Base-by-base conservation (phyloP, 2,797 vertebrate genomes). In the Oreonectes daqikongensis region DNA sequence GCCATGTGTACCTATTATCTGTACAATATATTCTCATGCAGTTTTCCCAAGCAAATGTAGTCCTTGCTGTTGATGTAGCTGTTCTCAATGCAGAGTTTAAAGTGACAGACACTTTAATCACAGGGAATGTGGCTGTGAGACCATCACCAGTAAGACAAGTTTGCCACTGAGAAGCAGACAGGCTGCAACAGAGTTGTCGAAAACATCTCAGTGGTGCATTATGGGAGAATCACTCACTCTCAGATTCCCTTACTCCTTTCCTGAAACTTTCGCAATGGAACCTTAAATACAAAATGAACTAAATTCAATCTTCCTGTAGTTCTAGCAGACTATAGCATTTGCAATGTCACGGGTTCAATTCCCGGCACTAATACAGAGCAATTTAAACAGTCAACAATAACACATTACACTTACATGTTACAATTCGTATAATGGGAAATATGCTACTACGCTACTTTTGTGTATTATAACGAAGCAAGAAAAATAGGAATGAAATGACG, bases 51-150 rank as follows among this genome's bases (percentile, higher is more conserved):
- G 57, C 42, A 12, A 50, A 46, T 72, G 75, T 40, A 38, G 72
- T 18, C 11, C 22, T 22, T 77, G 66, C 50, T 63, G 59, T 53
- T 70, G 57, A 57, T 22, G 52, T 26, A 69, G 6, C 17, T 44
- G 38, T 60, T 48, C 63, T 64, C 22, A 30, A 12, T 75, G 77
- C 70, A 82, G 80, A 48, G 69, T 55, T 26, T 46, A 40, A 71
- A 77, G 65, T 83, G 84, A 84, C 81, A 79, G 79, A 65, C 72
- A 83, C 63, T 80, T 82, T 77, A 81, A 75, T 85, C 77, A 81
- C 35, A 35, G 48, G 20, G 69, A 66, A 74, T 72, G 71, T 78
- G 70, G 52, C 74, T 79, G 68, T 20, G 44, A 61, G 28, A 67
- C 52, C 44, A 22, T 72, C 59, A 74, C 73, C 53, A 85, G 69